Conservation (phyloP, 2,797 vertebrate species). For the Prunella strophiata region DNA sequence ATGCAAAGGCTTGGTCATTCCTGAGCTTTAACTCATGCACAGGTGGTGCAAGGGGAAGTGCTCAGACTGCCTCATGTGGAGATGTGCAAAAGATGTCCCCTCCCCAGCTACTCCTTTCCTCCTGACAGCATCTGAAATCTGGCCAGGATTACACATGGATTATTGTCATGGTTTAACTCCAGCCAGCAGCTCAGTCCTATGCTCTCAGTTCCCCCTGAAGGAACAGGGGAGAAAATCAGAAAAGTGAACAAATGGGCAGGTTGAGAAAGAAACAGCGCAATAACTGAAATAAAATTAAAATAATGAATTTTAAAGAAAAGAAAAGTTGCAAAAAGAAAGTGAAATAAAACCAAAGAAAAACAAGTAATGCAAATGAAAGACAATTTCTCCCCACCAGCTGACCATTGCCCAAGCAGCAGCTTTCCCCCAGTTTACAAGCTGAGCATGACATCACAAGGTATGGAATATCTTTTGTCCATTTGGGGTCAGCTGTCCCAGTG, state of each 20-base stretch:
- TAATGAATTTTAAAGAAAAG: background rate
- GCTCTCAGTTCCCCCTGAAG: background rate
- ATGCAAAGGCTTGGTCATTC: background rate
- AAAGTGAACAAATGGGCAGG: background rate
- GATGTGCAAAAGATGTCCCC: background rate
- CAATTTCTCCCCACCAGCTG: background rate
- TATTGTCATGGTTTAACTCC: background rate
- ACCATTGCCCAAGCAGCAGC: background rate
- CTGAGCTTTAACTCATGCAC: background rate
- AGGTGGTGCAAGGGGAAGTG: background rate
- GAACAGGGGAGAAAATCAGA: background rate
- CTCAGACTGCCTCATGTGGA: background rate
- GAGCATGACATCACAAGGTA: background rate
- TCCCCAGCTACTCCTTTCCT: background rate
- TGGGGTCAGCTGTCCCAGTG: background rate
- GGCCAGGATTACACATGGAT: background rate
- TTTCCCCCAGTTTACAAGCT: background rate
- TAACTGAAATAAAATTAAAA: background rate
- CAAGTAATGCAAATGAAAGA: fast-evolving
- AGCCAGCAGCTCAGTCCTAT: background rate
- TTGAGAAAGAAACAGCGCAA: background rate
- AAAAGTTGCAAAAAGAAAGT: background rate
- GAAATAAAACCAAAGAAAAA: background rate
- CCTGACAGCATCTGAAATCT: background rate
- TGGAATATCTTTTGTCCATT: background rate